phyloP scores from a whole-genome alignment of 2,888 invertebrate species.

The Protonemura montana region DNA sequence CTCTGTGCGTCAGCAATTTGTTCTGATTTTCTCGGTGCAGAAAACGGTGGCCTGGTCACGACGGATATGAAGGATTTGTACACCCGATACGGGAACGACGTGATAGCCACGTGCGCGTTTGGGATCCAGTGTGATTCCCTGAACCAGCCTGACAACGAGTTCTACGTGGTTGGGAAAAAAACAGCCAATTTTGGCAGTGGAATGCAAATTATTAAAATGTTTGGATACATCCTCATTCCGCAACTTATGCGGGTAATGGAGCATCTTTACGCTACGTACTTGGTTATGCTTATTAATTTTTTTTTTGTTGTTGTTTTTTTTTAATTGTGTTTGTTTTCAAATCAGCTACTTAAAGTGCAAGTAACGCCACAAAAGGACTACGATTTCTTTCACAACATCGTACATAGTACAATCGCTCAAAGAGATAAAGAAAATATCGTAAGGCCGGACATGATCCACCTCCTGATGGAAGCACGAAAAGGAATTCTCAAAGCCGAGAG shows the following conservation, averaged over 20 bases:
- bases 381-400: constrained; percentile 21
- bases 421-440: constrained; percentile 60
- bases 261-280: too few relatives aligned
- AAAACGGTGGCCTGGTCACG: background rate
- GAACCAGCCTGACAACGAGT: constrained; percentile 63
- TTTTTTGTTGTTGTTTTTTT: too few relatives aligned
- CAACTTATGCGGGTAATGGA: background rate
- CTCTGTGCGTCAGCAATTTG: too few relatives aligned
- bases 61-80: constrained; percentile 61
- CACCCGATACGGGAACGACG: constrained; percentile 66
- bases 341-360: too few relatives aligned
- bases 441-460: constrained; percentile 66
- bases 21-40: background rate
- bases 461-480: constrained; percentile 17
- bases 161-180: constrained; percentile 58
- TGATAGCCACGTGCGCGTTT: constrained; percentile 67
- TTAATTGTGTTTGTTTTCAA: too few relatives aligned
- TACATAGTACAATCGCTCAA: constrained; percentile 58
- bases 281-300: too few relatives aligned
- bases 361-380: background rate
- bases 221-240: background rate
- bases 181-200: background rate
- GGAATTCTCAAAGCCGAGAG: background rate
- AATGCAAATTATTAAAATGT: background rate
- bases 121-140: constrained; percentile 66